phyloP scores from a whole-genome alignment of 2,797 vertebrate species.

The Todus mexicanus region DNA sequence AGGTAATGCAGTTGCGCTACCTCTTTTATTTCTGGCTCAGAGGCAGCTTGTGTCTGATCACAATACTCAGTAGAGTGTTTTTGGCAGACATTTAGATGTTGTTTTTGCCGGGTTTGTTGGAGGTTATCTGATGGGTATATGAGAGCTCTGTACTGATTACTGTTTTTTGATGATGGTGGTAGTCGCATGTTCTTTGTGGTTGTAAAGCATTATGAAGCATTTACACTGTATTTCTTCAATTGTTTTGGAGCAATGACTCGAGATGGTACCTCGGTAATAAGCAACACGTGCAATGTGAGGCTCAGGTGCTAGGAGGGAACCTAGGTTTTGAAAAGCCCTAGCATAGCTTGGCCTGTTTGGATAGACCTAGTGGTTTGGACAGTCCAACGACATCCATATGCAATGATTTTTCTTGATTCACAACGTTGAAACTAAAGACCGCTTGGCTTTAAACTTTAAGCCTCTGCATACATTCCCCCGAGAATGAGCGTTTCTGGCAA shows the following conservation, averaged over 20 bases:
- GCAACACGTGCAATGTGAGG: background rate
- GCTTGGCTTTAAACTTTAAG: conserved; percentile 72
- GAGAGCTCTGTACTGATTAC: background rate
- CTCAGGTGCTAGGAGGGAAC: conserved; percentile 21
- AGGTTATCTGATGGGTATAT: background rate
- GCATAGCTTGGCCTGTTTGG: conserved; percentile 34
- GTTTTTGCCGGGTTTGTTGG: background rate
- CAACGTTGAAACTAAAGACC: conserved; percentile 73
- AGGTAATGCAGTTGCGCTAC: background rate
- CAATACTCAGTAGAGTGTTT: background rate
- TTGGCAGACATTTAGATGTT: background rate
- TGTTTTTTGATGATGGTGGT: background rate
- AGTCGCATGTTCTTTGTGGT: background rate
- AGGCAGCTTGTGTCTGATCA: background rate
- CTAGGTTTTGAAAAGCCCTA: conserved; percentile 24
- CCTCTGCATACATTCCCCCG: conserved; percentile 71
- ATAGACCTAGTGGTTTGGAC: conserved; percentile 14
- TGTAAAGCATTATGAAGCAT: background rate
- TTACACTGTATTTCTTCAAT: background rate
- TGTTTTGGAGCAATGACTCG: background rate
- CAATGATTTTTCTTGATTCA: conserved; percentile 67
- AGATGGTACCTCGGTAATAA: background rate
- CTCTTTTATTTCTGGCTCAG: background rate
- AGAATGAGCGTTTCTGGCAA: conserved; percentile 74
- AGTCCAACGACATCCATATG: conserved; percentile 54